Percentiles rank a stretch among this genome's conserved stretches.
Evolutionary conservation across 2,113 vertebrate species (phyloP).

Genomic region (Urocynchramus pylzowi): DNA sequence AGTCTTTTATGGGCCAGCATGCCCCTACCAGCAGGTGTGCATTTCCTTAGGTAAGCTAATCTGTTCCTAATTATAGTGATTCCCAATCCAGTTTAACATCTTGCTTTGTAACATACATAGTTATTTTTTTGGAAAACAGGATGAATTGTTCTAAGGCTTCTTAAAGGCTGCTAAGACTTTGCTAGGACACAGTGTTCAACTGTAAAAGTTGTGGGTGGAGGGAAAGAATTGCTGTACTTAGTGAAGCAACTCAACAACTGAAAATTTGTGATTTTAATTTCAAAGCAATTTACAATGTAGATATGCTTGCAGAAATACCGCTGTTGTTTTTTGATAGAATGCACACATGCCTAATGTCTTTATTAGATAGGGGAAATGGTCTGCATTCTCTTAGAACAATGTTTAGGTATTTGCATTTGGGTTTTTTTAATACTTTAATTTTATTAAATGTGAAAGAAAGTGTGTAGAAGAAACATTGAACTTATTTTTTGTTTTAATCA

Average conservation of each 20-base stretch:
- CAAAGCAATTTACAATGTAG: not conserved
- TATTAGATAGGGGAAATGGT: not conserved
- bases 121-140: not conserved
- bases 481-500: not conserved
- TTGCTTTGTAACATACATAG: not conserved
- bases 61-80: not conserved
- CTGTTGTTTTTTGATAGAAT: not conserved
- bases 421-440: not conserved
- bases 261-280: conserved; percentile 3
- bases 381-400: not conserved
- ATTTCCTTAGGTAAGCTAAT: not conserved
- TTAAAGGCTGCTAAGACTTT: not conserved
- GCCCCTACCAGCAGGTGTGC: not conserved
- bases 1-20: not conserved
- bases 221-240: not conserved
- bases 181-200: not conserved
- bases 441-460: not conserved
- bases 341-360: not conserved
- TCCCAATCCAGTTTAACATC: not conserved
- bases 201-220: not conserved
- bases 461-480: not conserved
- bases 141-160: not conserved
- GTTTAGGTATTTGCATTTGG: not conserved
- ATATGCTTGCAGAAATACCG: not conserved
- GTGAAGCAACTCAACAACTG: not conserved